phyloP scores from a whole-genome alignment of 1,140 invertebrate genomes.

The Cherax quadricarinatus region DNA sequence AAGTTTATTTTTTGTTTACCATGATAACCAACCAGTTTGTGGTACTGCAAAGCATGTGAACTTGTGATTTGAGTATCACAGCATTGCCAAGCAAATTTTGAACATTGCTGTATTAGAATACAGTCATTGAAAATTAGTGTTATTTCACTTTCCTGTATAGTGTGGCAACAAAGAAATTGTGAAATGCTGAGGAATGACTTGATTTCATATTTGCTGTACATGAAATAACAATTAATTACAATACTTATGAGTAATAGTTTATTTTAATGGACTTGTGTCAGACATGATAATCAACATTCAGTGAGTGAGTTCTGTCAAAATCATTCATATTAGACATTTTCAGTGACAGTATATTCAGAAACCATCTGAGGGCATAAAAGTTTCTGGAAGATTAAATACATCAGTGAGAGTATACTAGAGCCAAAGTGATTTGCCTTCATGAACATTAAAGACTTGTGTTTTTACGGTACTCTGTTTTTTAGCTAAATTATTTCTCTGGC shows the following conservation, averaged over 20 bases:
- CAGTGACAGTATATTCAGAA: neutral
- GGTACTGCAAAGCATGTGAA: neutral
- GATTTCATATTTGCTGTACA: neutral
- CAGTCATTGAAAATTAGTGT: neutral
- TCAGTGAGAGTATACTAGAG: neutral
- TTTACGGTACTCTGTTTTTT: neutral
- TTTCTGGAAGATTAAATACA: neutral
- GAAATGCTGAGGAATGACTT: neutral
- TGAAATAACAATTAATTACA: neutral
- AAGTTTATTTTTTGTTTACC: neutral
- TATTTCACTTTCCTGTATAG: neutral
- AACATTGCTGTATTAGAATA: neutral
- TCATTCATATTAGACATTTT: neutral
- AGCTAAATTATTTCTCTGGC: neutral
- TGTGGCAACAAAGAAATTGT: neutral
- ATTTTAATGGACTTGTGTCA: neutral
- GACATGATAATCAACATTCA: neutral
- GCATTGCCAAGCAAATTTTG: neutral
- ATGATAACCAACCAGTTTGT: neutral
- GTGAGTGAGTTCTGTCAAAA: neutral
- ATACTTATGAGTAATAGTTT: neutral
- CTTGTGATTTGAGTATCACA: neutral
- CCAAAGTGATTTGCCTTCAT: slow-evolving; percentile 5
- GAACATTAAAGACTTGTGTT: slow-evolving; percentile 1
- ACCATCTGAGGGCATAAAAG: neutral